Percentiles rank a stretch among this genome's conserved stretches.
Evolutionary conservation across 2,797 vertebrate genomes (phyloP).

Genomic region (Anguilla obscura): DNA sequence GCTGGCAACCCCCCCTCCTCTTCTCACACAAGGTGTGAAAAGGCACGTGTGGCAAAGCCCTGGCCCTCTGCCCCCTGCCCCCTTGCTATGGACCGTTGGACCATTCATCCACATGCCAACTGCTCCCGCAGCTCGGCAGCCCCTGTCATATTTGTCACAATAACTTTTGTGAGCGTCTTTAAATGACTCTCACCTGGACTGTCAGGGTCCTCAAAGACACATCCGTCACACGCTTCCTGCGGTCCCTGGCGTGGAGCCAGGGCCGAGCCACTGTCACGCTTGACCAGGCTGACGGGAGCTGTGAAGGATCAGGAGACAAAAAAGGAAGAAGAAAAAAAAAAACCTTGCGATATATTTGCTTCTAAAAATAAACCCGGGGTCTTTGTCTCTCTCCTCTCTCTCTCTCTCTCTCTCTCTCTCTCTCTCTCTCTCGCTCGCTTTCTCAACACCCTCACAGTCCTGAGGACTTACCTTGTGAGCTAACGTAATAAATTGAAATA

Average conservation of each 20-base stretch:
- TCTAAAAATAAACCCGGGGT: conserved; percentile 65
- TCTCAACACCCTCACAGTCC: conserved; percentile 2
- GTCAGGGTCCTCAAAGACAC: conserved; percentile 71
- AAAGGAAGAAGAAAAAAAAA: conserved; percentile 16
- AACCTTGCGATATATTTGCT: conserved; percentile 60
- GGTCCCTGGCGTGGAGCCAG: conserved; percentile 71
- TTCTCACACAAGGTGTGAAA: background rate
- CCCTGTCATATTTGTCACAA: conserved; percentile 68
- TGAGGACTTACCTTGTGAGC: conserved; percentile 56
- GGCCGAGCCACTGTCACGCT: conserved; percentile 70
- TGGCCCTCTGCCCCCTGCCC: conserved; percentile 7
- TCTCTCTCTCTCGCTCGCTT: conserved; percentile 4
- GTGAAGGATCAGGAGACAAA: conserved; percentile 64
- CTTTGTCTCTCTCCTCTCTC: conserved; percentile 31
- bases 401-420: conserved; percentile 21
- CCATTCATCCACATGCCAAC: background rate
- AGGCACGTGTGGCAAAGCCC: background rate
- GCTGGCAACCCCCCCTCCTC: background rate
- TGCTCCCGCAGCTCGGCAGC: conserved; percentile 55
- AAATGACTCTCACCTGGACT: conserved; percentile 77
- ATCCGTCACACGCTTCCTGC: conserved; percentile 70
- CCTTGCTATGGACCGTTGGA: background rate
- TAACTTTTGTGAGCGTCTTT: conserved; percentile 64
- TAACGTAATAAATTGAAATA: conserved; percentile 62
- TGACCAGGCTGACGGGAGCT: conserved; percentile 70